Conservation (phyloP, 1,140 invertebrate species). For the Drosophila burlai region DNA sequence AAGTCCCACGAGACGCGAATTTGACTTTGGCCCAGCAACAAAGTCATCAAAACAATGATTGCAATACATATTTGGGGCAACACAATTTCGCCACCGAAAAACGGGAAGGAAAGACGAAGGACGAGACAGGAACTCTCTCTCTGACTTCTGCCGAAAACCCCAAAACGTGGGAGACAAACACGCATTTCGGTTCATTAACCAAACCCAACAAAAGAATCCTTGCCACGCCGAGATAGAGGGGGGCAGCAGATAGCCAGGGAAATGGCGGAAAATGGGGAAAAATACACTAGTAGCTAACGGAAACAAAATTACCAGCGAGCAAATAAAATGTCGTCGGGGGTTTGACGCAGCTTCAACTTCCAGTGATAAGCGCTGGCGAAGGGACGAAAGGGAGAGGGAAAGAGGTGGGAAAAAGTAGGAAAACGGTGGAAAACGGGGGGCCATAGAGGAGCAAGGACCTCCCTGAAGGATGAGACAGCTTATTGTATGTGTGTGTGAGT, state of each 20-base stretch:
- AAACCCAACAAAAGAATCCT: slow-evolving; percentile 69
- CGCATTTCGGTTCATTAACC: slow-evolving; percentile 82
- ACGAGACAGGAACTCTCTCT: background rate
- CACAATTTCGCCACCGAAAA: slow-evolving; percentile 65
- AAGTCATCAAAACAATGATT: slow-evolving; percentile 83
- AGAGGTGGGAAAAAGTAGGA: slow-evolving; percentile 4
- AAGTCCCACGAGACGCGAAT: slow-evolving; percentile 51
- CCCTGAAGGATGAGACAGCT: slow-evolving; percentile 36
- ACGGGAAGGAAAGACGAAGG: slow-evolving; percentile 6
- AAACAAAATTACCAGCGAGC: slow-evolving; percentile 79
- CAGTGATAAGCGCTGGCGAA: slow-evolving; percentile 55
- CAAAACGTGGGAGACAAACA: slow-evolving; percentile 70
- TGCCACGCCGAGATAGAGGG: slow-evolving; percentile 5
- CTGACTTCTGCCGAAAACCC: slow-evolving; percentile 17
- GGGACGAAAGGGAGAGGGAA: background rate
- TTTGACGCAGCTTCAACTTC: slow-evolving; percentile 68
- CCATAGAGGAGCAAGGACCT: slow-evolving; percentile 27
- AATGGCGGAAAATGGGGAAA: slow-evolving; percentile 26
- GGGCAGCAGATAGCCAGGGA: slow-evolving; percentile 20
- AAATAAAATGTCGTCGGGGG: slow-evolving; percentile 82
- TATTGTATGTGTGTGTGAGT: slow-evolving; percentile 32
- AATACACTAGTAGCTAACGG: slow-evolving; percentile 71
- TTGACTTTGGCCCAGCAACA: slow-evolving; percentile 67
- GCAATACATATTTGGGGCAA: slow-evolving; percentile 67
- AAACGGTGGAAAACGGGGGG: background rate